phyloP scores from a whole-genome alignment of 2,113 vertebrate species.

The Dipodomys spectabilis region DNA sequence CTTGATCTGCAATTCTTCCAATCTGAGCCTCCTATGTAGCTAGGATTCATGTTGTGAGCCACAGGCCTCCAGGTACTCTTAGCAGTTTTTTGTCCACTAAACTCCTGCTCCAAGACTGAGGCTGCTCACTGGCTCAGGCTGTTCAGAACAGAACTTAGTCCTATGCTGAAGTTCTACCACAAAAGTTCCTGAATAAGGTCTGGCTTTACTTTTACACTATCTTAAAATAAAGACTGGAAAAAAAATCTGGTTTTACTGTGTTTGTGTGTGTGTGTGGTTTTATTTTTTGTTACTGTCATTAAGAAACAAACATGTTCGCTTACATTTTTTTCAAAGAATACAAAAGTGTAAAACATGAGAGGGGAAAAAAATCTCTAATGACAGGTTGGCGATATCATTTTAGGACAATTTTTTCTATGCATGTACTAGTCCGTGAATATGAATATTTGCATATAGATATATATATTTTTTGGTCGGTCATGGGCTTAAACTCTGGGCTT shows the following conservation, averaged over 20 bases:
- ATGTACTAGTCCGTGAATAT: neutral
- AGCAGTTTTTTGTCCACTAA: neutral
- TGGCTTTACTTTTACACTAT: neutral
- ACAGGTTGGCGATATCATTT: neutral
- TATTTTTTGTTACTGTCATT: conserved; percentile 46
- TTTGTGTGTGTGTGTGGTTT: neutral
- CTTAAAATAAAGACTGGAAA: neutral
- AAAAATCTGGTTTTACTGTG: neutral
- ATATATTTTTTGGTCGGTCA: too few relatives aligned
- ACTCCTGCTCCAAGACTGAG: neutral
- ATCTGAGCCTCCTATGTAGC: neutral
- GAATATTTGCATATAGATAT: neutral
- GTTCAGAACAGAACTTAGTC: neutral
- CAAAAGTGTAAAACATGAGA: conserved; percentile 15
- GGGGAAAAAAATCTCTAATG: neutral
- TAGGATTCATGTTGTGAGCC: neutral
- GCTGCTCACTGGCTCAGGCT: neutral
- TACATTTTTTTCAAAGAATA: conserved; percentile 45
- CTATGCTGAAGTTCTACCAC: neutral
- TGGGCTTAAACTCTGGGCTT: too few relatives aligned
- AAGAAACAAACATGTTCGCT: conserved; percentile 24
- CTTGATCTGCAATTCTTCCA: neutral
- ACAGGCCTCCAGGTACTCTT: neutral
- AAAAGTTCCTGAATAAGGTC: neutral
- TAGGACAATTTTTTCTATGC: neutral